phyloP scores from a whole-genome alignment of 2,797 vertebrate species.

The Chelidonichthys spinosus region DNA sequence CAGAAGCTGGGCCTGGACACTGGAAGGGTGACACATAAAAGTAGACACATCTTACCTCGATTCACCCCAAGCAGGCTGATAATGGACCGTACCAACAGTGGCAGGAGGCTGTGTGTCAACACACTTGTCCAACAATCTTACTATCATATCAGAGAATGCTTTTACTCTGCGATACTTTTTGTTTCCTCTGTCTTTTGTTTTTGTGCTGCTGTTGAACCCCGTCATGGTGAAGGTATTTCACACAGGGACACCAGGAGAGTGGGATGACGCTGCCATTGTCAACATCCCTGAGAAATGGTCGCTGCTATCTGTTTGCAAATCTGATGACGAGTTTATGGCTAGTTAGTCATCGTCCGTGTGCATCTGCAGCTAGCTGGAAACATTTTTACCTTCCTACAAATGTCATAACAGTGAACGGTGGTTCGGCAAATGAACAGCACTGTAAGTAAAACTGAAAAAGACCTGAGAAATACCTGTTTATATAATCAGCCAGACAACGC shows the following conservation, averaged over 20 bases:
- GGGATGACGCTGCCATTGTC: constrained; percentile 55
- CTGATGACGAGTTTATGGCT: constrained; percentile 53
- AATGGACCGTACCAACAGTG: constrained; percentile 32
- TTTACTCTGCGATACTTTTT: constrained; percentile 31
- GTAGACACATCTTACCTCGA: constrained; percentile 43
- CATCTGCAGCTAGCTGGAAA: constrained; percentile 35
- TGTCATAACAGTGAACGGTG: constrained; percentile 14
- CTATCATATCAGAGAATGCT: constrained; percentile 42
- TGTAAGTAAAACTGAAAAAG: constrained; percentile 14
- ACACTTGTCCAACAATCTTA: constrained; percentile 35
- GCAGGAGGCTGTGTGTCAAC: constrained; percentile 27
- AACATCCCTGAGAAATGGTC: constrained; percentile 40
- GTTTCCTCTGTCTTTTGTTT: background rate
- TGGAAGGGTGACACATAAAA: constrained; percentile 30
- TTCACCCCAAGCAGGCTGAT: constrained; percentile 48
- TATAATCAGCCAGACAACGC: constrained; percentile 6
- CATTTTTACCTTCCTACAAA: constrained; percentile 30
- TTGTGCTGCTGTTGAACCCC: constrained; percentile 26
- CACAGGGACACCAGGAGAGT: constrained; percentile 47
- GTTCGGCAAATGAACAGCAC: constrained; percentile 10
- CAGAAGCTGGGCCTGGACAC: constrained; percentile 47
- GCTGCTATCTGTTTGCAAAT: constrained; percentile 59
- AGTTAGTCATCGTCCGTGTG: constrained; percentile 54
- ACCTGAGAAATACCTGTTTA: constrained; percentile 17
- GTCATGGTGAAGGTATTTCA: constrained; percentile 50